Evolutionary conservation across 2,113 vertebrate genomes (phyloP), one percentile per base, ranked within the genome.

Genomic region (Nematolebias whitei): DNA sequence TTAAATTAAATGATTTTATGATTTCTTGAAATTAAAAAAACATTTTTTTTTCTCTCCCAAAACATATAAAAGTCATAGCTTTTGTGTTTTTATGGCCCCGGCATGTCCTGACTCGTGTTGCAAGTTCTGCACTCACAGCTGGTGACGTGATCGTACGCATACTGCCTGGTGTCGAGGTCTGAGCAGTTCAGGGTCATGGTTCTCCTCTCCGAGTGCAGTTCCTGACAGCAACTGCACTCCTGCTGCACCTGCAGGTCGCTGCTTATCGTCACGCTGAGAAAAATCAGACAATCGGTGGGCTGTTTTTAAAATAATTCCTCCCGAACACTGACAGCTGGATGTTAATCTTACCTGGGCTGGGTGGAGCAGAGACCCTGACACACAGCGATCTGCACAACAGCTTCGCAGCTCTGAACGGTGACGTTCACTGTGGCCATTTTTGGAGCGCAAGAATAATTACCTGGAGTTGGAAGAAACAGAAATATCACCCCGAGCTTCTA

Each of bases 281-380:
- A 47, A 13, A n/a, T 7, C 26, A 29, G 3, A 29, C 26, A 29
- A 29, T 4, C 26, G 3, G 26, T 29, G 18, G 2, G 5, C 20
- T 49, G 40, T 26, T 16, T 23, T 22, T 10, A 61, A 26, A 2
- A 38, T 13, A 2, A 3, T 20, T 35, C 4, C 10, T 67, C 18
- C 15, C 11, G 2, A 41, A 39, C 14, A 29, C 23, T 39, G 13
- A 16, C 19, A 13, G 12, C 3, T 35, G 20, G 29, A 51, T 40
- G 24, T 7, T 52, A 0, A 2, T 67, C 80, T 85, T 56, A 89
- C 90, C 87, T 74, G 58, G 66, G 15, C 16, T 72, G 14, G 68
- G 78, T 82, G 4, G 16, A 43, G 76, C 91, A 92, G 0, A 83
- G 63, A 13, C 90, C 91, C 53, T 86, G 65, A 82, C 90, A 91